phyloP scores from a whole-genome alignment of 1,140 invertebrate genomes.

The Drosophila insularis region DNA sequence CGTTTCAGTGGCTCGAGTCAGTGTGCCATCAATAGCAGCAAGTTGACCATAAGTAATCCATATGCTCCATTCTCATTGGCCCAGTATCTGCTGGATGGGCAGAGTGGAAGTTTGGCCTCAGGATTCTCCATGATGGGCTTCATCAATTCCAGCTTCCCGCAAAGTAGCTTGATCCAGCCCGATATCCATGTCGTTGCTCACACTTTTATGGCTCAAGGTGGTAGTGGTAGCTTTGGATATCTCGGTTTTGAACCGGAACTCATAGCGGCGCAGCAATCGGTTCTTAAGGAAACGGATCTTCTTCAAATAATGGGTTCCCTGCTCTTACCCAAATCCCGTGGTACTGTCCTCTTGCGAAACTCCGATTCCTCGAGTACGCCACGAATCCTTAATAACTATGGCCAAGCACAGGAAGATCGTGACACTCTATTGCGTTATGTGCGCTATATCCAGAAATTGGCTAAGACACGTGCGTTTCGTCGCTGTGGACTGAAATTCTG shows the following conservation, averaged over 20 bases:
- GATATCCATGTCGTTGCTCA: conserved; percentile 71
- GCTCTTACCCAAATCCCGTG: conserved; percentile 82
- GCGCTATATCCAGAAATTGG: conserved; percentile 83
- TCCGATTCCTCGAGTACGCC: conserved; percentile 84
- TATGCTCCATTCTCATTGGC: conserved; percentile 33
- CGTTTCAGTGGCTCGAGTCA: not conserved
- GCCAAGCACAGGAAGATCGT: conserved; percentile 87
- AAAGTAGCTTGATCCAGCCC: conserved; percentile 46
- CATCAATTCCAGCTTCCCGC: conserved; percentile 63
- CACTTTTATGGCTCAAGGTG: conserved; percentile 73
- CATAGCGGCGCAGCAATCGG: conserved; percentile 53
- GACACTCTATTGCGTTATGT: conserved; percentile 87
- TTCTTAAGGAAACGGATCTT: conserved; percentile 76
- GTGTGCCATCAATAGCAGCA: conserved; percentile 42
- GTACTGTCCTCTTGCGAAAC: conserved; percentile 76
- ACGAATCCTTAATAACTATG: conserved; percentile 90
- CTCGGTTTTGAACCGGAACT: conserved; percentile 75
- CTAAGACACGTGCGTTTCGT: conserved; percentile 83
- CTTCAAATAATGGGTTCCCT: conserved; percentile 82
- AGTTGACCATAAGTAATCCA: not conserved
- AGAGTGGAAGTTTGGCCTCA: conserved; percentile 42
- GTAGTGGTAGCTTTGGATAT: conserved; percentile 52
- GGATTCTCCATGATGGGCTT: conserved; percentile 76
- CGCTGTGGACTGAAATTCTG: conserved; percentile 81
- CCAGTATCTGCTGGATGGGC: conserved; percentile 44